Evolutionary conservation across 2,888 invertebrate genomes (phyloP), one percentile per base, ranked within the genome.

Genomic region (Mactromeris polynyma): DNA sequence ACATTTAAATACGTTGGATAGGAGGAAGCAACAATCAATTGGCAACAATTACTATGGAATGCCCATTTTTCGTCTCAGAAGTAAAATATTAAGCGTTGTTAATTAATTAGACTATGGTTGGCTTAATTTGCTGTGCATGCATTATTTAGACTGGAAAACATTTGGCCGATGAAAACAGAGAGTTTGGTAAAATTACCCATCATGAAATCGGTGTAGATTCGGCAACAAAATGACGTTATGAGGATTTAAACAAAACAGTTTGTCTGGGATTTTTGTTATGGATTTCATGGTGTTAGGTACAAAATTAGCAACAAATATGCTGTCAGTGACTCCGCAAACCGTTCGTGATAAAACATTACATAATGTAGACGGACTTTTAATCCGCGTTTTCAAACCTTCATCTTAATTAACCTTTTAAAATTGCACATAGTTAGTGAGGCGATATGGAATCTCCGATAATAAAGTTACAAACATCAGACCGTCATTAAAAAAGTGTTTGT

Each of bases 71-170:
- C 40, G 54, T 54, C 54, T 21, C 1, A 4, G 31, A 64, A 69
- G 69, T 31, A 69, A 69, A 64, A 9, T 31, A 11, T 69, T 14
- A 64, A 9, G 69, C 17, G 26, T 33, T 26, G 9, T 31, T 69
- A 69, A 69, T 69, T 69, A 14, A 69, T 69, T 69, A 69, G 31
- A 69, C 69, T 31, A 31, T 69, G 33, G n/a, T 31, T 33, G 31
- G 2, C n/a, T 69, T 69, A 69, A 69, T 69, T 69, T 69, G 31
- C 69, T 14, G 11, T 2, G 33, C 69, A 69, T 69, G 69, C 11
- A 33, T 69, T 31, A 69, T 69, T 69, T 31, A 69, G 17, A 31
- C 69, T 69, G n/a, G 69, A 69, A n/a, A 69, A 69, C 69, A 31
- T 31, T 69, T 69, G 69, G 31, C 69, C n/a, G 4, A 33, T 69